These are phyloP conservation scores for Istiophorus platypterus DNA, from an alignment of 2,113 vertebrate species.

Conservation along the genomic window DNA sequence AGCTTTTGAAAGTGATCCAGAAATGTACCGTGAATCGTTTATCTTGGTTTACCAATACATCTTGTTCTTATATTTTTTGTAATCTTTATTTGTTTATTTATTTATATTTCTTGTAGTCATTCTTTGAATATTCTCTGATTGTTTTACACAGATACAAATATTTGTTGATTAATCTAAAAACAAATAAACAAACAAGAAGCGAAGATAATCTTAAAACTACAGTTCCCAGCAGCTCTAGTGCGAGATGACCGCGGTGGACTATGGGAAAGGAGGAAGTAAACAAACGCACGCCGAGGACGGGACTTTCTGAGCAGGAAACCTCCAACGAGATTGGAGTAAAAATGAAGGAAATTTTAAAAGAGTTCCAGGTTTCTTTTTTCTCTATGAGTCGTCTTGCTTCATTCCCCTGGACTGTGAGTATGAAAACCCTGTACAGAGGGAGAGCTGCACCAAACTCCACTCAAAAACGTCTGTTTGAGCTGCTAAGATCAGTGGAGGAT, in stretches of 20 bases:
- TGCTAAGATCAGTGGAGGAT: rapidly evolving
- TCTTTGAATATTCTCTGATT: neutral
- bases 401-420: slow-evolving; percentile 83
- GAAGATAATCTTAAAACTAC: too few species aligned
- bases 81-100: neutral
- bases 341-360: slow-evolving; percentile 27
- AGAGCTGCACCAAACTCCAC: rapidly evolving
- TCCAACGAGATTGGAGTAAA: rapidly evolving
- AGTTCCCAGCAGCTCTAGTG: slow-evolving; percentile 23
- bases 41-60: too few species aligned
- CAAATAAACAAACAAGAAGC: too few species aligned
- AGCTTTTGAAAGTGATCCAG: too few species aligned
- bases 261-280: slow-evolving; percentile 56
- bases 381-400: slow-evolving; percentile 73
- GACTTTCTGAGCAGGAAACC: neutral
- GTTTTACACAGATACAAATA: neutral
- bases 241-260: neutral
- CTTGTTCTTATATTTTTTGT: too few species aligned
- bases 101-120: neutral
- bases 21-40: too few species aligned
- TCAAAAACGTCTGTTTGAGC: neutral
- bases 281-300: slow-evolving; percentile 51
- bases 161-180: too few species aligned
- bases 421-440: neutral
- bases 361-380: slow-evolving; percentile 78